Conservation (phyloP, 2,113 vertebrate species). For the Dromiciops gliroides region DNA sequence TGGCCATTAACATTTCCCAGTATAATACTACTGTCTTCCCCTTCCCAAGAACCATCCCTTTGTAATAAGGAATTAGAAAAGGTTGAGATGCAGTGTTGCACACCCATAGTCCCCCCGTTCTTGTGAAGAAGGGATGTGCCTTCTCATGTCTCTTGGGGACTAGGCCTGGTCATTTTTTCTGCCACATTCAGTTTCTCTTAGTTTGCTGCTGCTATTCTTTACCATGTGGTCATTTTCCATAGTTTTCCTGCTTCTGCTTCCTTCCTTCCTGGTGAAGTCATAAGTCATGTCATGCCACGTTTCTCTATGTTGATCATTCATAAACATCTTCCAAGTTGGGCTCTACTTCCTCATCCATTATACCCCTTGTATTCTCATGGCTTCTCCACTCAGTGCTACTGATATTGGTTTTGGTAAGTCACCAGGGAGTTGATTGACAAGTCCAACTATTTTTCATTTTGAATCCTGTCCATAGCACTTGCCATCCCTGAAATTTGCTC, state of each 20-base stretch:
- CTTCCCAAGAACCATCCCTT: not conserved
- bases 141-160: not conserved
- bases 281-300: not conserved
- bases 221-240: not conserved
- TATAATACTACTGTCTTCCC: not conserved
- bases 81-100: not conserved
- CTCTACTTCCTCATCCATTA: not conserved
- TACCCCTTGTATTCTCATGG: not conserved
- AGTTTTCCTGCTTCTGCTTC: not conserved
- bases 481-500: not conserved
- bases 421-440: not conserved
- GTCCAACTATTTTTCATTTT: not conserved
- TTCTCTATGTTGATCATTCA: not conserved
- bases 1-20: no score
- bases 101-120: not conserved
- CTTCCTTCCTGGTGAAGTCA: not conserved
- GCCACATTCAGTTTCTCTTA: no score
- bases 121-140: not conserved
- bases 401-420: not conserved
- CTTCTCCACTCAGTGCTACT: not conserved
- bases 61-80: not conserved
- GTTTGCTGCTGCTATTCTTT: not conserved
- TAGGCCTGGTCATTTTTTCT: not conserved
- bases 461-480: not conserved
- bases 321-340: not conserved